Base-by-base conservation (phyloP, 2,113 vertebrate genomes). In the Eonycteris spelaea region DNA sequence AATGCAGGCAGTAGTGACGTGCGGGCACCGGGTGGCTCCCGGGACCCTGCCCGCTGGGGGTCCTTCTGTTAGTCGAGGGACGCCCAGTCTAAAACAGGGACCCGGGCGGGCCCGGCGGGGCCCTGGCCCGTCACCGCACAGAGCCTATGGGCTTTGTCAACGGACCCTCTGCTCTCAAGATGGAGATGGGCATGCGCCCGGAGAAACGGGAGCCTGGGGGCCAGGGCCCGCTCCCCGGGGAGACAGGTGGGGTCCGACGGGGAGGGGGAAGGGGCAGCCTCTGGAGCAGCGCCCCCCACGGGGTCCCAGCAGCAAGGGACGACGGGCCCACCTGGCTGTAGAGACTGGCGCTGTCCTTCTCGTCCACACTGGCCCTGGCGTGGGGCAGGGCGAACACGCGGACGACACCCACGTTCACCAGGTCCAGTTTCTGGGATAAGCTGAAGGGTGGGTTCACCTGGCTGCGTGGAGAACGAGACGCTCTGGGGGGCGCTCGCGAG, bases 391-490 rank as follows among this genome's bases (percentile, higher is more conserved):
- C 48, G 40, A 98, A 97, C 0, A 86, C 0, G 4, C 93, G 95
- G 40, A 40, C 38, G 38, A 97, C 3, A 19, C 84, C 38, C 0
- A 59, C 55, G 0, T 33, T 75, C 33, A 80, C 94, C 94, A 98
- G 73, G 48, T 94, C 94, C 88, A 97, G 68, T 5, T 91, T 97
- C 93, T 97, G 95, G 7, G 74, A 22, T 18, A 95, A 16, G 55
- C 28, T 18, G 91, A 97, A 97, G 3, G 88, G 78, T 0, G 97
- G 97, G 8, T 80, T 71, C 92, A 97, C 96, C 77, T 97, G 95
- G 89, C 97, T 98, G 70, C 1, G 7, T 14, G 43, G 30, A 53
- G 45, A 13, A 48, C 45, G 10, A 10, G 45, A 2, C 45, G 11
- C 45, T 48, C 45, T 14, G 45, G 1, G 45, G 10, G 45, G 45